phyloP scores from a whole-genome alignment of 2,113 vertebrate species.

The Menidia beryllina region DNA sequence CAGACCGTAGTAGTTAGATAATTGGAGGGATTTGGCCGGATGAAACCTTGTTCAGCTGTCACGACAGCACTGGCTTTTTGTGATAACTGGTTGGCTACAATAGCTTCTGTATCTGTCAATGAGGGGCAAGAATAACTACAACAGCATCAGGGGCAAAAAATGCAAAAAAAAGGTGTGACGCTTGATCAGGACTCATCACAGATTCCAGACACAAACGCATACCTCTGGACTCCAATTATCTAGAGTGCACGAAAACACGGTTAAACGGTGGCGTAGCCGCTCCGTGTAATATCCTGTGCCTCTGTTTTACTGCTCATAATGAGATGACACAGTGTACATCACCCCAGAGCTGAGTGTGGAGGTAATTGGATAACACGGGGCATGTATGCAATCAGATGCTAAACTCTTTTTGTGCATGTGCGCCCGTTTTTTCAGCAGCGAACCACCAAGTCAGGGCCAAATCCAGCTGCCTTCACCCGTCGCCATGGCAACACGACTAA shows the following conservation, averaged over 20 bases:
- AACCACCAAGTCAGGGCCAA: slow-evolving; percentile 62
- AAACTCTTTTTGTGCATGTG: slow-evolving; percentile 19
- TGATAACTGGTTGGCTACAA: background rate
- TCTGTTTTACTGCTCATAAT: slow-evolving; percentile 64
- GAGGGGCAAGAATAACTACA: background rate
- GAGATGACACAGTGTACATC: slow-evolving; percentile 55
- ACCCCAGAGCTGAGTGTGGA: slow-evolving; percentile 37
- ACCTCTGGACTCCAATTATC: slow-evolving; percentile 47
- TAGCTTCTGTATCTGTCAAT: background rate
- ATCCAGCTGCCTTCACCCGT: slow-evolving; percentile 51
- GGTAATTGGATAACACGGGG: slow-evolving; percentile 58
- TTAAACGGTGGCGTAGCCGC: slow-evolving; percentile 32
- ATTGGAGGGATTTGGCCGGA: slow-evolving; percentile 6
- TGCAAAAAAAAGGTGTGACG: background rate
- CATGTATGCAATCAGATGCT: slow-evolving; percentile 8
- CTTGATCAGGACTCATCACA: slow-evolving; percentile 5
- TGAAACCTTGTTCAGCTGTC: background rate
- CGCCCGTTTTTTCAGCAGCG: slow-evolving; percentile 43
- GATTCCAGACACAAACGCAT: slow-evolving; percentile 15
- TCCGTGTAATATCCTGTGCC: slow-evolving; percentile 44
- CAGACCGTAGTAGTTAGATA: background rate
- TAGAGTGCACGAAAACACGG: slow-evolving; percentile 13
- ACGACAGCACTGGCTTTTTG: background rate
- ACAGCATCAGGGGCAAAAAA: too few species aligned
- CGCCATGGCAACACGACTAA: slow-evolving; percentile 71